Percentiles rank a stretch among this genome's conserved stretches.
These are phyloP conservation scores for Grus americana DNA, from an alignment of 2,113 vertebrate genomes.

Conservation along the genomic window DNA sequence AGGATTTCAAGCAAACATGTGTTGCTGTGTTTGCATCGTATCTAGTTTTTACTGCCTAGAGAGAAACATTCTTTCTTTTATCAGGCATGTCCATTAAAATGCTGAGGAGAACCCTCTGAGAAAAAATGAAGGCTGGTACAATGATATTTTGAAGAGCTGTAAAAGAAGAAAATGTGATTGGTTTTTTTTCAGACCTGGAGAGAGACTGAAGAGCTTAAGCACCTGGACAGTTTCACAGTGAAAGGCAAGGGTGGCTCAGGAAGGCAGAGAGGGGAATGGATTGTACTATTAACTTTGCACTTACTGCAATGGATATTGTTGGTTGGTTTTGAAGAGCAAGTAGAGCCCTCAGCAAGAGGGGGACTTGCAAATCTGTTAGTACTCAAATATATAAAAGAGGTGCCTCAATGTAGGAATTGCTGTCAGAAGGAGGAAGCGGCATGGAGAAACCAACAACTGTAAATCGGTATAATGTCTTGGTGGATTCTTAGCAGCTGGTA, in stretches of 20 bases:
- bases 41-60: not conserved
- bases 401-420: not conserved
- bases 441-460: not conserved
- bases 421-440: not conserved
- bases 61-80: not conserved
- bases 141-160: not conserved
- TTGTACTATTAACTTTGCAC: not conserved
- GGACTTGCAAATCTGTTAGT: not conserved
- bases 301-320: not conserved
- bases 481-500: not conserved
- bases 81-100: not conserved
- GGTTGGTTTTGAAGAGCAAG: not conserved
- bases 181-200: not conserved
- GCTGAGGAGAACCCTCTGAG: not conserved
- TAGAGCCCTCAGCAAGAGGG: not conserved
- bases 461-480: not conserved
- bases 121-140: not conserved
- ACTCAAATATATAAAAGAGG: not conserved
- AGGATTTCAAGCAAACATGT: conserved; percentile 78
- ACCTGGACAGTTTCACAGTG: not conserved
- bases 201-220: not conserved
- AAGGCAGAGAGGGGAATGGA: not conserved
- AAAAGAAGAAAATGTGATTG: not conserved
- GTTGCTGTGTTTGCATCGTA: conserved; percentile 16
- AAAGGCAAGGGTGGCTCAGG: not conserved